Evolutionary conservation across 2,888 invertebrate species (phyloP).

Genomic region (Nemotelus pantherinus): DNA sequence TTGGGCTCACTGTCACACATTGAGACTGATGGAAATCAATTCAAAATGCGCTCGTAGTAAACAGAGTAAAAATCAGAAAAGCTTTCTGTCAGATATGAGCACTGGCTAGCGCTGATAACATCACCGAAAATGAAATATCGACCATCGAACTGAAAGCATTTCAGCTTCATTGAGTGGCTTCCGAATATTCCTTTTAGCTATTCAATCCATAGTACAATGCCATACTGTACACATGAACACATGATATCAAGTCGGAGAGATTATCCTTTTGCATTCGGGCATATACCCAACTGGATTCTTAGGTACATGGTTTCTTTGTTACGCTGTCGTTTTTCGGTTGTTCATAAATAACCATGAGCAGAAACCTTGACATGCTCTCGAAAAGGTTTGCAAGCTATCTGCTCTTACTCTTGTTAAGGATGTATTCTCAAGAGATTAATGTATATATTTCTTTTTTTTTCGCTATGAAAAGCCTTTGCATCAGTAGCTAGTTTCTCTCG

Average conservation of each 20-base stretch:
- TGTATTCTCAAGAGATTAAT: conserved; percentile 48
- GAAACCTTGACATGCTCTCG: conserved; percentile 49
- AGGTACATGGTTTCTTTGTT: conserved; percentile 50
- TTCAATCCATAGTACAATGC: background rate
- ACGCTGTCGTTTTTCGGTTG: conserved; percentile 49
- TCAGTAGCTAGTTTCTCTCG: background rate
- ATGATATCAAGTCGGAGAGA: conserved; percentile 34
- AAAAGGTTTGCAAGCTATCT: conserved; percentile 45
- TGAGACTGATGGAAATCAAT: no score
- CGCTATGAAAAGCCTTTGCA: conserved; percentile 39
- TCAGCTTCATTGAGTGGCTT: conserved; percentile 47
- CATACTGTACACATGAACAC: background rate
- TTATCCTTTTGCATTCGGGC: conserved; percentile 48
- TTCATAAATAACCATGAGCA: conserved; percentile 50
- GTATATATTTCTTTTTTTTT: conserved; percentile 47
- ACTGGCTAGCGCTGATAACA: background rate
- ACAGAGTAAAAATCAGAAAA: no score
- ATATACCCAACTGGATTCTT: conserved; percentile 46
- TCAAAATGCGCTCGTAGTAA: no score
- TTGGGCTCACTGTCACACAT: no score
- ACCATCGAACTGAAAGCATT: conserved; percentile 4
- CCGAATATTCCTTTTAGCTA: conserved; percentile 33
- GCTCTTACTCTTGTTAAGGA: conserved; percentile 42
- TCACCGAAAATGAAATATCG: background rate
- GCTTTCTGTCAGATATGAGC: no score